Conservation (phyloP, 1,140 invertebrate species). For the Nylanderia fulva region DNA sequence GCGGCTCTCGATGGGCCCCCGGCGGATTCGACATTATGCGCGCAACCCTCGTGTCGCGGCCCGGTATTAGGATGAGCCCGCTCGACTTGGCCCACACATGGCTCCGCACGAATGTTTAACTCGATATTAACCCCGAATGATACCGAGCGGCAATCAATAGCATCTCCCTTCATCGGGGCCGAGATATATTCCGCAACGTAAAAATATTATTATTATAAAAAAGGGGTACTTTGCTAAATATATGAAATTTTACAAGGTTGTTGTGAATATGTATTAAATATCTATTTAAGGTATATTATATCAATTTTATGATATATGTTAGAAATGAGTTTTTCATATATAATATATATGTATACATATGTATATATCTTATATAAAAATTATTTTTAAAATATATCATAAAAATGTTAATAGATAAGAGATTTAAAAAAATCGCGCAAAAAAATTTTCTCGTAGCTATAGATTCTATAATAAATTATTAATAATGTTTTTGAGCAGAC, state of each 20-base stretch:
- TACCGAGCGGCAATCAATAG: background rate
- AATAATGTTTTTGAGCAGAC: no score
- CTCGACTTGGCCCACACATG: slow-evolving; percentile 84
- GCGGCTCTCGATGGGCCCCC: slow-evolving; percentile 68
- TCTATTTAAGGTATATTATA: no score
- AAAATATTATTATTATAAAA: background rate
- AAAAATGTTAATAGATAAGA: background rate
- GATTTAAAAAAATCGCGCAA: background rate
- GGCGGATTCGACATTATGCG: slow-evolving; percentile 74
- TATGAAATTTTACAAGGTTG: background rate
- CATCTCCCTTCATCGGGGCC: background rate
- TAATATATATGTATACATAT: no score
- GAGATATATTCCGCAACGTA: background rate
- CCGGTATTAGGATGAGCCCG: slow-evolving; percentile 83
- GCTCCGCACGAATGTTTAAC: slow-evolving; percentile 71
- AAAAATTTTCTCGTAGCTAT: background rate
- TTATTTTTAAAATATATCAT: background rate
- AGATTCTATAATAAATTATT: background rate
- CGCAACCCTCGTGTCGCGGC: slow-evolving; percentile 76
- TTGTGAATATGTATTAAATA: no score
- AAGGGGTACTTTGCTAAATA: no score
- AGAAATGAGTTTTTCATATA: no score
- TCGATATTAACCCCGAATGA: slow-evolving; percentile 69
- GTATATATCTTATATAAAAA: no score
- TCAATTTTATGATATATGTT: no score